Base-by-base conservation (phyloP, 2,888 invertebrate genomes). In the Leptopilina syphax region DNA sequence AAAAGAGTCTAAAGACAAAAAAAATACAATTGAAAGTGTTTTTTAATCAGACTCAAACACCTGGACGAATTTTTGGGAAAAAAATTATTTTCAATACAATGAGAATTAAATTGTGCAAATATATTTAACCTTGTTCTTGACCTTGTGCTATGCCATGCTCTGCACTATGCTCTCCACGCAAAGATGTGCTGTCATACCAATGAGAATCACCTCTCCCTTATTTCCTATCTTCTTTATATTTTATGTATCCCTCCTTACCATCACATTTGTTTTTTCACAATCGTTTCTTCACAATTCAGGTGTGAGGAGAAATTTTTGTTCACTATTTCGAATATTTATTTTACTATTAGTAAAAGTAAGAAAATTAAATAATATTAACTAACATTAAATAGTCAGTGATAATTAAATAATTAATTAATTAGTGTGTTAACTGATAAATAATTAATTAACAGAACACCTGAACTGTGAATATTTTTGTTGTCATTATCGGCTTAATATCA, bases 181-280 rank as follows among this genome's bases (percentile, higher is more conserved):
- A 91, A 89, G 92, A 92, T 91, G 92, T 92, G 92, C 92, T 92
- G 92, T 92, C 92, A 92, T 92, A 92, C 92, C 92, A 91, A 91
- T 88, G 87, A 90, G 87, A 87, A 86, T 88, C 80, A 81, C 86
- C 88, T 86, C 84, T 82, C 79, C 84, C 85, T 34, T 84, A 81
- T 77, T 76, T 81, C 83, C 83, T 77, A 80, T 60, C 82, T 83
- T 86, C 81, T 87, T 10, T 50, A 57, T 84, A 73, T 85, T 82
- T 79, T 80, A 83, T 77, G 67, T 73, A 80, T 76, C 83, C 81
- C 44, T 8, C 77, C 47, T 13, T 73, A 27, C 57, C 57, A 57
- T 65, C 76, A 57, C 60, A 76, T 44, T 65, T 50, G 47, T 73
- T 76, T 78, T 44, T 82, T 82, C 78, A 77, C 68, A 34, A 67